Percentiles rank a stretch among this genome's conserved stretches.
Conservation (phyloP, 2,797 vertebrate species). For the Netta rufina region DNA sequence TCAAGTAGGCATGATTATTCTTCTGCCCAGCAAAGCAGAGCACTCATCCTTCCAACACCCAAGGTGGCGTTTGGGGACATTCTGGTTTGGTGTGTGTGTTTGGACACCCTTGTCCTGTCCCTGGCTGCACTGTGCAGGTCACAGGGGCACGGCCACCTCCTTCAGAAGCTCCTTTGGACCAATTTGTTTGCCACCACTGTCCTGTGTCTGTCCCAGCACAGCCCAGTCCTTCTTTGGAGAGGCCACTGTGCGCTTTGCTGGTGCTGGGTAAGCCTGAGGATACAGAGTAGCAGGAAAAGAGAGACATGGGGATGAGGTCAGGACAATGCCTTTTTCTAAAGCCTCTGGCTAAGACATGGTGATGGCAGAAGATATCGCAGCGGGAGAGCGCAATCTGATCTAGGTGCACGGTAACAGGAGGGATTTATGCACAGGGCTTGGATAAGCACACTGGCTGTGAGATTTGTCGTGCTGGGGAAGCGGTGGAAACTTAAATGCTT, state of each 20-base stretch:
- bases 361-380: not conserved
- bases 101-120: not conserved
- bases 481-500: not conserved
- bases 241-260: accelerated
- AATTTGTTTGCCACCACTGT: not conserved
- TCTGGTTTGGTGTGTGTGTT: accelerated
- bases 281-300: not conserved
- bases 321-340: not conserved
- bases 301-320: accelerated
- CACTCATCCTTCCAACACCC: accelerated
- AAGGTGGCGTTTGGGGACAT: accelerated
- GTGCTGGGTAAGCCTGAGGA: not conserved
- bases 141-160: not conserved
- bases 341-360: not conserved
- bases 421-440: not conserved
- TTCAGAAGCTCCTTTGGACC: not conserved
- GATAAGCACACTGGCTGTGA: not conserved
- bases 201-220: not conserved
- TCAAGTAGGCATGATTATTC: not conserved
- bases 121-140: not conserved
- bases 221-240: not conserved
- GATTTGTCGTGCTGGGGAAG: not conserved
- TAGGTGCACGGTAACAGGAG: not conserved
- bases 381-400: not conserved
- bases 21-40: not conserved